phyloP scores from a whole-genome alignment of 2,888 invertebrate genomes.

The Melipona bicolor region DNA sequence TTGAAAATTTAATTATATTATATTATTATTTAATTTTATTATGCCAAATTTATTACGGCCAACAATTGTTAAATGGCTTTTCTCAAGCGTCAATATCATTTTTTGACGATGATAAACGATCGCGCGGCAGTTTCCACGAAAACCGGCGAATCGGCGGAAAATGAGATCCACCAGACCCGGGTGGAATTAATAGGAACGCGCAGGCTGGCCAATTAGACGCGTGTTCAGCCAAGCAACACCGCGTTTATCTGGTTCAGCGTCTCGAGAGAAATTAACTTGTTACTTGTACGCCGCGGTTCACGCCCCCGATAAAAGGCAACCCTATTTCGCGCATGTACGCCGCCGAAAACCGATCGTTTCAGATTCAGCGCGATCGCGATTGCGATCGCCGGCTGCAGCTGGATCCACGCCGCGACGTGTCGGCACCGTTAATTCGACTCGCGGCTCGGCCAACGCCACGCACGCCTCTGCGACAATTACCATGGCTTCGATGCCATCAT shows the following conservation, averaged over 20 bases:
- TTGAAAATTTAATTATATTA: too few species aligned
- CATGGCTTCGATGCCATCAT: slow-evolving; percentile 33
- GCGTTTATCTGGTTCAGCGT: slow-evolving; percentile 7
- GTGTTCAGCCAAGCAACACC: not conserved
- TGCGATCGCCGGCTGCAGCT: slow-evolving; percentile 9
- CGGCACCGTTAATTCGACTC: slow-evolving; percentile 47
- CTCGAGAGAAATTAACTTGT: slow-evolving; percentile 58
- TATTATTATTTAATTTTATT: too few species aligned
- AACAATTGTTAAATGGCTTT: too few species aligned
- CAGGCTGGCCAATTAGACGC: slow-evolving; percentile 12
- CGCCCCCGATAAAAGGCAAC: slow-evolving; percentile 32
- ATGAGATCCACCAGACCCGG: slow-evolving; percentile 17
- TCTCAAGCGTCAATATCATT: too few species aligned
- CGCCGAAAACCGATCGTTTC: slow-evolving; percentile 2
- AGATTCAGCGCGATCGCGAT: not conserved
- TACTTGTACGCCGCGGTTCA: slow-evolving; percentile 9
- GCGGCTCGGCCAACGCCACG: slow-evolving; percentile 4
- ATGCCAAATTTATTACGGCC: too few species aligned
- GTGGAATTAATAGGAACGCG: slow-evolving; percentile 22
- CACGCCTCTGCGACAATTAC: slow-evolving; percentile 31
- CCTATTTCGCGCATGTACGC: slow-evolving; percentile 17
- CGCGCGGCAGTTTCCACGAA: not conserved
- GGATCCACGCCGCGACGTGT: slow-evolving; percentile 22
- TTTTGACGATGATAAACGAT: not conserved
- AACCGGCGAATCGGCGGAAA: slow-evolving; percentile 15